Evolutionary conservation across 2,113 vertebrate genomes (phyloP), one percentile per base, ranked within the genome.

Genomic region (Thymallus thymallus): DNA sequence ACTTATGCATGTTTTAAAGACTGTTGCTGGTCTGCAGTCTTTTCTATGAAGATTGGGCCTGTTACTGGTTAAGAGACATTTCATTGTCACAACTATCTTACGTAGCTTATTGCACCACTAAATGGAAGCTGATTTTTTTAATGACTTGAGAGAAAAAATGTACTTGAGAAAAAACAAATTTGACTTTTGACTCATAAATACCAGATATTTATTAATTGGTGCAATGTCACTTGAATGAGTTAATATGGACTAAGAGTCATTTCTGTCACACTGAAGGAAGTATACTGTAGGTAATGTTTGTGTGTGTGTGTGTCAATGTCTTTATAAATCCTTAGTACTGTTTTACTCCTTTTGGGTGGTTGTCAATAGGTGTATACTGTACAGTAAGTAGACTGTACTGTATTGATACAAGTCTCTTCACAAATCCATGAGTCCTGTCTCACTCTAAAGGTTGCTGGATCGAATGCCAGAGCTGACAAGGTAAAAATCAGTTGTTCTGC

Each of bases 11-110:
- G 68, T 83, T 68, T 64, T 71, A 63, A 63, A 46, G 81, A 86
- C 84, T 86, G 85, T 89, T 90, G 83, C 89, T 83, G 90, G 90
- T 80, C 83, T 89, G 85, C 91, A 91, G 89, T 88, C 81, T 88
- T 87, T 85, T 83, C n/a, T 82, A 76, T 82, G 68, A 72, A 56
- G 30, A 80, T 76, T 60, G 58, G 30, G 77, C 89, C 89, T 91
- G 80, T 90, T 90, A 83, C 84, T 86, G 85, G 86, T 86, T 80
- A 86, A 86, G 72, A 87, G 79, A 82, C 73, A 35, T 75, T 78
- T 66, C 76, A 73, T 85, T 83, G 77, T 77, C 80, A 79, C 60
- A 80, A 81, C 79, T 56, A 26, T 81, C 60, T 75, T 81, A 69
- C 85, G 20, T 71, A 35, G 71, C 60, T 84, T 86, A 74, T 72